A percentile compares a stretch with the other conserved stretches of the same genome.
Evolutionary conservation across 2,888 invertebrate species (phyloP).

Genomic region (Pantelozetes paolii): DNA sequence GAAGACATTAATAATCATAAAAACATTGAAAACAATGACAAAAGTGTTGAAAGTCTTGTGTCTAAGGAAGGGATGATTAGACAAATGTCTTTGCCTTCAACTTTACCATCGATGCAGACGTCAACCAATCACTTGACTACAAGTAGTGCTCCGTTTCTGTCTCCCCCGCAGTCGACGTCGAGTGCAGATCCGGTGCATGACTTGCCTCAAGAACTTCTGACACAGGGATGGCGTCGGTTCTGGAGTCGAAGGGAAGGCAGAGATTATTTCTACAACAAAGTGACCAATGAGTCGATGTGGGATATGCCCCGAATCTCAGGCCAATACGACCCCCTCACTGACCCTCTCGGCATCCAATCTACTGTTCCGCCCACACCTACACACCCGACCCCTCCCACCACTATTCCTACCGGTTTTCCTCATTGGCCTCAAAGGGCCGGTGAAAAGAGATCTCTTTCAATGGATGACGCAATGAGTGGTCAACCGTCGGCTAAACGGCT

Average conservation of each 20-base stretch:
- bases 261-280: slow-evolving; percentile 94
- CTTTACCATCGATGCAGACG: neutral
- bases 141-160: slow-evolving; percentile 42
- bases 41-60: neutral
- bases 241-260: slow-evolving; percentile 94
- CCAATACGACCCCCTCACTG: slow-evolving; percentile 79
- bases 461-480: slow-evolving; percentile 26
- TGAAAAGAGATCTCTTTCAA: slow-evolving; percentile 61
- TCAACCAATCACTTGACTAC: slow-evolving; percentile 17
- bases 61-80: neutral
- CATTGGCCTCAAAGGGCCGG: slow-evolving; percentile 50
- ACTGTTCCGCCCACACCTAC: slow-evolving; percentile 51
- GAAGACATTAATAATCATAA: neutral
- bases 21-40: neutral
- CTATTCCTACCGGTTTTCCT: slow-evolving; percentile 50
- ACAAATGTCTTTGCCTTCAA: slow-evolving; percentile 21
- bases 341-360: slow-evolving; percentile 71
- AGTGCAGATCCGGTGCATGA: slow-evolving; percentile 52
- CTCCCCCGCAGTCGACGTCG: slow-evolving; percentile 44
- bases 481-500: neutral
- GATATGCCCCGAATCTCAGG: slow-evolving; percentile 71
- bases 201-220: slow-evolving; percentile 65
- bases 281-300: slow-evolving; percentile 94
- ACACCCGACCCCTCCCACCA: slow-evolving; percentile 48
- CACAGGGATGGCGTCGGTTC: slow-evolving; percentile 92